Evolutionary conservation across 1,140 invertebrate species (phyloP).

Genomic region (Augochlora pura): DNA sequence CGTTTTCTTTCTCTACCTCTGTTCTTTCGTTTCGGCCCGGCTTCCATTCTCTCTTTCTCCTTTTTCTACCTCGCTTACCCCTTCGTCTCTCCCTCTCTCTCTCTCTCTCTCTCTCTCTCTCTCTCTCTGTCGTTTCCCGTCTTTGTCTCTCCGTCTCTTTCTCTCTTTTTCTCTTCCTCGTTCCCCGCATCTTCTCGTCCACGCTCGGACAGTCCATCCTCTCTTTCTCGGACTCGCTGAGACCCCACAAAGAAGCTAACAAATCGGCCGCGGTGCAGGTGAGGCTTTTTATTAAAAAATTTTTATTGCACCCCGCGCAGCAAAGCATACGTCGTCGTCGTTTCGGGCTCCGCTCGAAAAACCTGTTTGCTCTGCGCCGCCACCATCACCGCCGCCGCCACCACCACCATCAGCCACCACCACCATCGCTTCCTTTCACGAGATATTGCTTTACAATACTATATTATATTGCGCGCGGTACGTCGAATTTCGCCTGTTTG

Average conservation of each 20-base stretch:
- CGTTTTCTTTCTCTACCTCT: constrained; percentile 62
- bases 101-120: constrained; percentile 17
- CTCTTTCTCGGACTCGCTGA: constrained; percentile 10
- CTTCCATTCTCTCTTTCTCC: constrained; percentile 18
- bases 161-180: constrained; percentile 8
- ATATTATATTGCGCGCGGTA: constrained; percentile 63
- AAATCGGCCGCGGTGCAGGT: constrained; percentile 62
- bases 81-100: background rate
- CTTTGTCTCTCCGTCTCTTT: background rate
- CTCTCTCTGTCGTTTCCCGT: no score
- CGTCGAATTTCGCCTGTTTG: constrained; percentile 65
- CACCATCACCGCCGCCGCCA: constrained; percentile 56
- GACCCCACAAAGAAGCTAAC: constrained; percentile 62
- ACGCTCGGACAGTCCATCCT: background rate
- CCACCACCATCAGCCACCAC: constrained; percentile 46
- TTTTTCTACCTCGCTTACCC: constrained; percentile 24
- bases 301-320: constrained; percentile 59
- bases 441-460: constrained; percentile 69
- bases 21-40: constrained; percentile 37
- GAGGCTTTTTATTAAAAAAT: constrained; percentile 67
- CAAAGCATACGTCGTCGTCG: constrained; percentile 58
- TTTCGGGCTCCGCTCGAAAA: constrained; percentile 58
- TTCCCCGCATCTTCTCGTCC: constrained; percentile 4
- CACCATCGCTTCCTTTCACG: constrained; percentile 60
- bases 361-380: constrained; percentile 62